These are phyloP conservation scores for Nyctereutes procyonoides DNA, from an alignment of 2,113 vertebrate genomes.

Conservation along the genomic window DNA sequence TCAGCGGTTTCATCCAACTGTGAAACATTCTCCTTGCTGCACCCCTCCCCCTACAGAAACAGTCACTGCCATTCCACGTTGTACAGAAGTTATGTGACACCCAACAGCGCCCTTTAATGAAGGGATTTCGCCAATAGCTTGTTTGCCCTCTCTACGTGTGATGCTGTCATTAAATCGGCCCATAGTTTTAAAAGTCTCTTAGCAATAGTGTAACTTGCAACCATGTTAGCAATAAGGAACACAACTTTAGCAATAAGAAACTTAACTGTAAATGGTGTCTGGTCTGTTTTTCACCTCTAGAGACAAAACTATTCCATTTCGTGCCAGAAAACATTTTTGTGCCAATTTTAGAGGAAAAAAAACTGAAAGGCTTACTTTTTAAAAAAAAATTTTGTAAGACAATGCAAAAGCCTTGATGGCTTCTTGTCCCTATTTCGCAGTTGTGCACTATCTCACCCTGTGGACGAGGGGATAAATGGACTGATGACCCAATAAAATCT, in stretches of 20 bases:
- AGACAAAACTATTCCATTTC: background rate
- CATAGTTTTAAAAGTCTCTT: conserved; percentile 43
- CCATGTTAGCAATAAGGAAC: background rate
- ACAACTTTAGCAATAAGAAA: background rate
- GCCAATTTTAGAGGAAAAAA: conserved; percentile 12
- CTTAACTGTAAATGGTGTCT: conserved; percentile 21
- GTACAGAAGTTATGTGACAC: conserved; percentile 57
- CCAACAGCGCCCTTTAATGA: conserved; percentile 64
- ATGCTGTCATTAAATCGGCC: background rate
- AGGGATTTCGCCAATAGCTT: conserved; percentile 56
- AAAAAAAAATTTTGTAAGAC: background rate
- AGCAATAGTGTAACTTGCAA: background rate
- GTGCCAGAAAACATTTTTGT: background rate
- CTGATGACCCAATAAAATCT: background rate
- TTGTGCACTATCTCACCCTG: background rate
- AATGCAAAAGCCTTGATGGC: background rate
- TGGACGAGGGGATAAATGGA: background rate
- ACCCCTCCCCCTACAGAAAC: background rate
- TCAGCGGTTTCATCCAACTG: background rate
- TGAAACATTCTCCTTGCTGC: background rate
- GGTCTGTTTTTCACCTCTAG: background rate
- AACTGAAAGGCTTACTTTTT: background rate
- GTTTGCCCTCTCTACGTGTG: background rate
- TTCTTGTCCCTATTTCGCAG: background rate
- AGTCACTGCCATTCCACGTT: background rate